Conservation (phyloP, 2,113 vertebrate species). For the Coturnix japonica region DNA sequence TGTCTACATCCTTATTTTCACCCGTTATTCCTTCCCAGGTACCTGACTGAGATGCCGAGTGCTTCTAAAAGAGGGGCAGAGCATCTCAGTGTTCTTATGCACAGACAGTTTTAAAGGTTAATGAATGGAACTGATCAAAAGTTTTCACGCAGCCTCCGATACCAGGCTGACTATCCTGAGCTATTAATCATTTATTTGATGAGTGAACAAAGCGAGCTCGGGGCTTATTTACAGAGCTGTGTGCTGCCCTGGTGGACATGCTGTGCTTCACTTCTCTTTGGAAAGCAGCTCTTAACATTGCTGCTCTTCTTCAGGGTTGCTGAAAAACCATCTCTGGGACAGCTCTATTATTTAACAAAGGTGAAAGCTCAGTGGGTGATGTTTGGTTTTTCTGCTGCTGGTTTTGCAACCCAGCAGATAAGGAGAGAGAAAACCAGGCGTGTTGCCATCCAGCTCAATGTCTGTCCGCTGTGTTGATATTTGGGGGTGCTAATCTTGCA, state of each 20-base stretch:
- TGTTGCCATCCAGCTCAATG: neutral
- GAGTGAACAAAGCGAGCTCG: slow-evolving; percentile 43
- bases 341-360: slow-evolving; percentile 49
- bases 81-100: neutral
- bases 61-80: neutral
- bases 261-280: slow-evolving; percentile 46
- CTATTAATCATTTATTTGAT: slow-evolving; percentile 67
- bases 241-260: slow-evolving; percentile 53
- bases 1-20: neutral
- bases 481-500: slow-evolving; percentile 24
- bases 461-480: slow-evolving; percentile 40
- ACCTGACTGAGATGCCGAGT: neutral
- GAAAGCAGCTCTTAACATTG: neutral
- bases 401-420: slow-evolving; percentile 29
- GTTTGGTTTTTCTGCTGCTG: slow-evolving; percentile 22
- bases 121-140: slow-evolving; percentile 49
- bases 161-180: neutral
- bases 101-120: slow-evolving; percentile 37
- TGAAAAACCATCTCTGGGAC: slow-evolving; percentile 7
- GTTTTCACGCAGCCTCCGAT: slow-evolving; percentile 11
- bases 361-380: neutral
- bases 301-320: neutral
- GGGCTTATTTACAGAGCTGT: slow-evolving; percentile 34
- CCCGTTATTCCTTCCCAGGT: neutral
- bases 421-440: neutral